Conservation (phyloP, 2,113 vertebrate species). For the Dissostichus mawsoni region DNA sequence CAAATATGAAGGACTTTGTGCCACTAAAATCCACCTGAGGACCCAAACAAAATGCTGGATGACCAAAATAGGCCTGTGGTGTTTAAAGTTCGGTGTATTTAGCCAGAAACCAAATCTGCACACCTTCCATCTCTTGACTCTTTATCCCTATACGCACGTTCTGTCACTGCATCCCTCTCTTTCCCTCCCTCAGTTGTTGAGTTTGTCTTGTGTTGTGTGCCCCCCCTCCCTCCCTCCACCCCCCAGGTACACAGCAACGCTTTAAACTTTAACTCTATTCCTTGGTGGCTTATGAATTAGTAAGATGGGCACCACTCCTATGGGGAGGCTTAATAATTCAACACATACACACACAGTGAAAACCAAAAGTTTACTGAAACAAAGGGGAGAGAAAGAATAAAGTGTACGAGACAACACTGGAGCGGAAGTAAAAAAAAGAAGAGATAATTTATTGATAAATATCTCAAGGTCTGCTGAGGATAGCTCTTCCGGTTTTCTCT, state of each 20-base stretch:
- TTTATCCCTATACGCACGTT: constrained; percentile 18
- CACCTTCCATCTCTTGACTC: constrained; percentile 38
- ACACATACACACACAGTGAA: constrained; percentile 75
- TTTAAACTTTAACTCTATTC: constrained; percentile 87
- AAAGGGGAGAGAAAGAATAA: constrained; percentile 62
- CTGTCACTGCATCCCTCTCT: constrained; percentile 35
- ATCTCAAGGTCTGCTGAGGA: constrained; percentile 82
- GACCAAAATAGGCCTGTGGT: constrained; percentile 58
- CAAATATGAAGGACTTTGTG: constrained; percentile 22
- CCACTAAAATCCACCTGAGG: constrained; percentile 48
- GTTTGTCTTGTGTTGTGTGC: constrained; percentile 72
- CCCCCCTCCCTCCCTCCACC: constrained; percentile 15
- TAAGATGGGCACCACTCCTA: constrained; percentile 83
- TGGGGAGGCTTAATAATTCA: constrained; percentile 89
- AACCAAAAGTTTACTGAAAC: constrained; percentile 86
- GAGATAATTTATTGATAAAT: constrained; percentile 87
- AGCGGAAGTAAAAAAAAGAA: constrained; percentile 68
- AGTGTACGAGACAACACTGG: constrained; percentile 58
- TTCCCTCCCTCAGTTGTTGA: constrained; percentile 57
- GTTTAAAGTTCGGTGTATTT: constrained; percentile 30
- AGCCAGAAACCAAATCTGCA: constrained; percentile 24
- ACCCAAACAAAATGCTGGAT: constrained; percentile 39
- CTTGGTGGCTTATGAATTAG: constrained; percentile 89
- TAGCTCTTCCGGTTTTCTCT: constrained; percentile 64
- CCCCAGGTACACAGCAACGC: constrained; percentile 75